These are phyloP conservation scores for Sebastes itinus DNA, from an alignment of 2,797 vertebrate genomes.

Conservation along the genomic window DNA sequence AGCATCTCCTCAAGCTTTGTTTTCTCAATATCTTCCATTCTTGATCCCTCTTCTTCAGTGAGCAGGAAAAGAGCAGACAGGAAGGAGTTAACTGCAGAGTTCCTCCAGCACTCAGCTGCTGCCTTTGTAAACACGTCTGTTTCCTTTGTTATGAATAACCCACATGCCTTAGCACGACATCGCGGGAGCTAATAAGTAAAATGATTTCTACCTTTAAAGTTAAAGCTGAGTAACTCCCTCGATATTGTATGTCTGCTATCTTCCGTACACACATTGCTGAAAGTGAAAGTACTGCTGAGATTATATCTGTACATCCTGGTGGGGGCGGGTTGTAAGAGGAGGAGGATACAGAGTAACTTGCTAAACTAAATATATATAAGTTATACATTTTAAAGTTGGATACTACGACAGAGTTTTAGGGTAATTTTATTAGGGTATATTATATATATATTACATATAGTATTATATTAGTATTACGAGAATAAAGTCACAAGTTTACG, in stretches of 20 bases:
- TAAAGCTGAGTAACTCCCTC: not conserved
- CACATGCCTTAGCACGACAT: too few relatives aligned
- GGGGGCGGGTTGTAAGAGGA: constrained; percentile 23
- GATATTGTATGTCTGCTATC: not conserved
- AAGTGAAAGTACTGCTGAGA: constrained; percentile 48
- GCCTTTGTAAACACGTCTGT: not conserved
- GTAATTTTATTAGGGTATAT: too few relatives aligned
- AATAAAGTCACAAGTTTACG: too few relatives aligned
- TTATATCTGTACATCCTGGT: constrained; percentile 37
- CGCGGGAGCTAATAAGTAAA: not conserved
- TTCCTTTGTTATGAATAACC: not conserved
- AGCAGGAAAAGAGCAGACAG: not conserved
- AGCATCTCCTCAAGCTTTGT: constrained; percentile 55
- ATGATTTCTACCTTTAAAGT: not conserved
- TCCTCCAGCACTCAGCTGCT: not conserved
- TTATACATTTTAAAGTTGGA: not conserved
- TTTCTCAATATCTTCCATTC: constrained; percentile 41
- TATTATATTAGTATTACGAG: too few relatives aligned
- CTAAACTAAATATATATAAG: not conserved
- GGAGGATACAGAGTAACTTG: not conserved
- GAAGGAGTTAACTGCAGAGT: not conserved
- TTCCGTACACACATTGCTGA: not conserved
- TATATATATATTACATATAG: too few relatives aligned
- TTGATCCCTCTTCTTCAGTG: not conserved
- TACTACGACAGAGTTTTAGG: too few relatives aligned